These are phyloP conservation scores for Phragmatobia fuliginosa DNA, from an alignment of 2,888 invertebrate species.

Conservation along the genomic window DNA sequence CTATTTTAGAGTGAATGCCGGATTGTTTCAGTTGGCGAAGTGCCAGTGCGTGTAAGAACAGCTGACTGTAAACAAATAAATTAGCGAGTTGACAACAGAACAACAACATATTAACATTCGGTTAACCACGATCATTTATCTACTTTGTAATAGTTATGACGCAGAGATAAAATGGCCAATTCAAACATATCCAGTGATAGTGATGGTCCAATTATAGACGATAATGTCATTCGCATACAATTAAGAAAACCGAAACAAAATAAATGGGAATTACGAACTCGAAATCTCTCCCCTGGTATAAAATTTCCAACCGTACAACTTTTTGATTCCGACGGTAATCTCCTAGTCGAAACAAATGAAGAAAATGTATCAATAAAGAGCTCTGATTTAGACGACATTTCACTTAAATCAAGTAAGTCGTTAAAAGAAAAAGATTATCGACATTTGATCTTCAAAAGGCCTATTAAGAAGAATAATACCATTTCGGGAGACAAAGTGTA, in stretches of 20 bases:
- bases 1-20: constrained; percentile 80
- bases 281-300: constrained; percentile 87
- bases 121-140: constrained; percentile 47
- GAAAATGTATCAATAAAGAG: constrained; percentile 84
- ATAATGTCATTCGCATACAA: constrained; percentile 88
- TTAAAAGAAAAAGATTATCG: constrained; percentile 76
- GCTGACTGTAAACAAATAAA: constrained; percentile 85
- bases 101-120: constrained; percentile 52
- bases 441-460: constrained; percentile 70
- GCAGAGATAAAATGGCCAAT: constrained; percentile 66
- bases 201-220: constrained; percentile 80
- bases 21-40: constrained; percentile 74
- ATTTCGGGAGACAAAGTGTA: constrained; percentile 79
- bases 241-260: constrained; percentile 87
- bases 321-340: constrained; percentile 88
- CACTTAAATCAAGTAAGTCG: constrained; percentile 70
- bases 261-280: constrained; percentile 89
- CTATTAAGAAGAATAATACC: constrained; percentile 77
- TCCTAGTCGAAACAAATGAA: constrained; percentile 87
- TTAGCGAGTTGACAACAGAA: constrained; percentile 64
- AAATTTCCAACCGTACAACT: constrained; percentile 88
- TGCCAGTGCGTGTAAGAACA: constrained; percentile 76
- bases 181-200: constrained; percentile 74
- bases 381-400: constrained; percentile 67
- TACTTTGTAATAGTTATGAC: constrained; percentile 45